phyloP scores from a whole-genome alignment of 2,113 vertebrate species.

The Romanogobio albipinnatus region DNA sequence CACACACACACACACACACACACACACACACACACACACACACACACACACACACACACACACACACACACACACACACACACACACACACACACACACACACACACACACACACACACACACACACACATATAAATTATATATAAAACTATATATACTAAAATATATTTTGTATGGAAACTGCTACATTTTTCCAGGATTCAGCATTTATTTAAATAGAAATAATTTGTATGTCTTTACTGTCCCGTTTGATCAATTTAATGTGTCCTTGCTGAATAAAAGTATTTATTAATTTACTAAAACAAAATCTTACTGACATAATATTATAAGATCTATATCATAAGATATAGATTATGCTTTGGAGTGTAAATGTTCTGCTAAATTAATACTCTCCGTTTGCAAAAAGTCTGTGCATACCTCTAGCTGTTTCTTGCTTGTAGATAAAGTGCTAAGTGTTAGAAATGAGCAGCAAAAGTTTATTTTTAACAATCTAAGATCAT shows the following conservation, averaged over 20 bases:
- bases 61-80: too few relatives aligned
- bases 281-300: neutral
- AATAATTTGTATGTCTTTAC: neutral
- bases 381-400: neutral
- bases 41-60: too few relatives aligned
- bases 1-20: too few relatives aligned
- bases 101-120: too few relatives aligned
- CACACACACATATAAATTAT: too few relatives aligned
- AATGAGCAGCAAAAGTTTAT: neutral
- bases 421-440: neutral
- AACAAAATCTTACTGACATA: neutral
- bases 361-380: neutral
- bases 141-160: too few relatives aligned
- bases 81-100: too few relatives aligned
- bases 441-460: neutral
- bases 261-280: neutral
- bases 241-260: neutral
- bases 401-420: neutral
- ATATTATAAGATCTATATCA: neutral
- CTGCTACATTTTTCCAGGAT: neutral
- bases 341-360: neutral
- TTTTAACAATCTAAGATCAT: constrained; percentile 24
- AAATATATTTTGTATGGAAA: neutral
- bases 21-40: too few relatives aligned
- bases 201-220: neutral